Percentiles rank a stretch among this genome's conserved stretches.
These are phyloP conservation scores for Hydraecia micacea DNA, from an alignment of 2,888 invertebrate genomes.

Conservation along the genomic window DNA sequence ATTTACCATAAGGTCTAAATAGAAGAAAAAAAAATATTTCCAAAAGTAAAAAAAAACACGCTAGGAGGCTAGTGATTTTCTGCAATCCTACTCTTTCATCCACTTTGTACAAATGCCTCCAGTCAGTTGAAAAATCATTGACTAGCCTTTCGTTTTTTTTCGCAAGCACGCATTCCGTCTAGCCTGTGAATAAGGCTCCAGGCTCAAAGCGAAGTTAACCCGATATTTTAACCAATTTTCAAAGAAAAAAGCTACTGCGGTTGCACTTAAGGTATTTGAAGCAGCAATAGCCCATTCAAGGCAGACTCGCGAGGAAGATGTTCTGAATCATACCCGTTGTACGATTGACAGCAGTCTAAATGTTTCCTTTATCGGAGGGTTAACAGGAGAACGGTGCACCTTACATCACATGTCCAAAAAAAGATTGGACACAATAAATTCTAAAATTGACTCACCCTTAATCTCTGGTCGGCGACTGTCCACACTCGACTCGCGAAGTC, in stretches of 20 bases:
- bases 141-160: slow-evolving; percentile 21
- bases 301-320: background rate
- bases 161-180: background rate
- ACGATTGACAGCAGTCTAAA: too few species aligned
- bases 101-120: slow-evolving; percentile 32
- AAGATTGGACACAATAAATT: background rate
- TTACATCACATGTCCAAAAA: background rate
- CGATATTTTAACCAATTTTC: background rate
- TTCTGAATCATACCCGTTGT: background rate
- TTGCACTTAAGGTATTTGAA: background rate
- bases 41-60: background rate
- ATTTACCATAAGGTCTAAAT: too few species aligned
- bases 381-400: background rate
- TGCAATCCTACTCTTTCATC: slow-evolving; percentile 21
- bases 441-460: slow-evolving; percentile 93
- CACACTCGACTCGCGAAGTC: slow-evolving; percentile 99
- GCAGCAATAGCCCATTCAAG: background rate
- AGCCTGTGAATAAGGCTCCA: slow-evolving; percentile 9
- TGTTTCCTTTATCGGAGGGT: background rate
- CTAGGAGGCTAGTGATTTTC: background rate
- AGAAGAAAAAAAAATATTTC: too few species aligned
- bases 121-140: slow-evolving; percentile 25
- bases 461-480: slow-evolving; percentile 97
- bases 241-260: slow-evolving; percentile 8
- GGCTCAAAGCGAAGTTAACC: slow-evolving; percentile 5